Percentiles rank a stretch among this genome's conserved stretches.
Evolutionary conservation across 1,140 invertebrate genomes (phyloP).

Genomic region (Dreissena polymorpha): DNA sequence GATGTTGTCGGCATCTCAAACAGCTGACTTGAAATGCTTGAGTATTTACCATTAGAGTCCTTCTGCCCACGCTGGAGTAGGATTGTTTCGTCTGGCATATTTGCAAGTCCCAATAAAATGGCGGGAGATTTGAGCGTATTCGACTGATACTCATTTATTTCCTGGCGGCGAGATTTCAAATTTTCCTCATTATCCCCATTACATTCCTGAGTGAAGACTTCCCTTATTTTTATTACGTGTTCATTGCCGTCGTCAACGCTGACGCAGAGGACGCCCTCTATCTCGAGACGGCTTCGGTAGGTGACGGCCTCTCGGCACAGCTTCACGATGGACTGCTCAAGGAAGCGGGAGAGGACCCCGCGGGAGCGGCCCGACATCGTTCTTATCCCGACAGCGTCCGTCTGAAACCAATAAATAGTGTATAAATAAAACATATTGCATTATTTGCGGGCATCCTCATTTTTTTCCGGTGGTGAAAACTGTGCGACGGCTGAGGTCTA

Average conservation of each 20-base stretch:
- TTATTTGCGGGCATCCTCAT: too few species aligned
- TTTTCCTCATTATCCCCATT: background rate
- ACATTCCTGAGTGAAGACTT: constrained; percentile 26
- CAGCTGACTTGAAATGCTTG: background rate
- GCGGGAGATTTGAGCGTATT: background rate
- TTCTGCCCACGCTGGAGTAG: background rate
- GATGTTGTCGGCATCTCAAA: background rate
- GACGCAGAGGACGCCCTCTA: constrained; percentile 73
- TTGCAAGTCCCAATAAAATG: background rate
- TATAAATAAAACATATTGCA: too few species aligned
- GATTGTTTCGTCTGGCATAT: background rate
- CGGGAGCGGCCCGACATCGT: constrained; percentile 56
- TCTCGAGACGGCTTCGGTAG: constrained; percentile 59
- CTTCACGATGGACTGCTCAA: constrained; percentile 70
- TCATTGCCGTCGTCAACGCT: constrained; percentile 61
- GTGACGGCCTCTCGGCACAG: constrained; percentile 67
- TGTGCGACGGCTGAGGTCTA: too few species aligned
- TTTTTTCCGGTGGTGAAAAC: too few species aligned
- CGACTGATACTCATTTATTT: too few species aligned
- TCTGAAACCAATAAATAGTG: too few species aligned
- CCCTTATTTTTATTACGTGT: constrained; percentile 72
- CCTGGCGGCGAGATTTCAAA: background rate
- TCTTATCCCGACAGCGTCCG: too few species aligned
- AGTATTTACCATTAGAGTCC: background rate
- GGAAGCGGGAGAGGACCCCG: constrained; percentile 61